phyloP scores from a whole-genome alignment of 2,888 invertebrate genomes.

The Hyles lineata region DNA sequence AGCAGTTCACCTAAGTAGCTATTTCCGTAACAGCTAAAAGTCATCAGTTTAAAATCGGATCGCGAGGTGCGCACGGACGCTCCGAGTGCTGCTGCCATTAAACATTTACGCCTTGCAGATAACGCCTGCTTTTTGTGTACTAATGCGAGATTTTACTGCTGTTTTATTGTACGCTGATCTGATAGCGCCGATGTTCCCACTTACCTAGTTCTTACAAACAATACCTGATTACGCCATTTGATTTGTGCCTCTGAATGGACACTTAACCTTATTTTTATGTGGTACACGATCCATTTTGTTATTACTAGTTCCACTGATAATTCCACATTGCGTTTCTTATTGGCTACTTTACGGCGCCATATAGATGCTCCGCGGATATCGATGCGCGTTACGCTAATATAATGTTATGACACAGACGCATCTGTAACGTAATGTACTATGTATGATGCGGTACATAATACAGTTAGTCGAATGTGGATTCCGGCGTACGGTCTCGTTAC shows the following conservation, averaged over 20 bases:
- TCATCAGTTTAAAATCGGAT: constrained; percentile 81
- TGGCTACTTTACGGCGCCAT: constrained; percentile 19
- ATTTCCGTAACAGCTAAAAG: constrained; percentile 75
- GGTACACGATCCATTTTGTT: constrained; percentile 24
- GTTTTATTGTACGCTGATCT: constrained; percentile 77
- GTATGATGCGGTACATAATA: neutral
- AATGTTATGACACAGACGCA: constrained; percentile 23
- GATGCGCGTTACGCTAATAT: neutral
- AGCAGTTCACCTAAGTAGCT: constrained; percentile 71
- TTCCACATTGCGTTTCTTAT: constrained; percentile 12
- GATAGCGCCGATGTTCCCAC: constrained; percentile 61
- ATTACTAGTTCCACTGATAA: constrained; percentile 21
- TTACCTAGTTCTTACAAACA: constrained; percentile 69
- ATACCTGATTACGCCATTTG: constrained; percentile 57
- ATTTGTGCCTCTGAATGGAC: constrained; percentile 47
- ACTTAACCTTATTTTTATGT: constrained; percentile 43
- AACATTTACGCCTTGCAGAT: constrained; percentile 79
- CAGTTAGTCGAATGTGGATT: neutral
- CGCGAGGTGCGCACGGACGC: constrained; percentile 63
- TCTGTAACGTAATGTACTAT: constrained; percentile 31
- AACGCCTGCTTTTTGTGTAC: constrained; percentile 76
- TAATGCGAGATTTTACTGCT: constrained; percentile 72
- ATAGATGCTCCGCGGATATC: constrained; percentile 21
- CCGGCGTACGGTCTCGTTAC: constrained; percentile 28
- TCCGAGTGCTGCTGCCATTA: constrained; percentile 69